Percentiles rank a stretch among this genome's conserved stretches.
These are phyloP conservation scores for Myotis lucifugus DNA, from an alignment of 2,113 vertebrate genomes.

Conservation along the genomic window DNA sequence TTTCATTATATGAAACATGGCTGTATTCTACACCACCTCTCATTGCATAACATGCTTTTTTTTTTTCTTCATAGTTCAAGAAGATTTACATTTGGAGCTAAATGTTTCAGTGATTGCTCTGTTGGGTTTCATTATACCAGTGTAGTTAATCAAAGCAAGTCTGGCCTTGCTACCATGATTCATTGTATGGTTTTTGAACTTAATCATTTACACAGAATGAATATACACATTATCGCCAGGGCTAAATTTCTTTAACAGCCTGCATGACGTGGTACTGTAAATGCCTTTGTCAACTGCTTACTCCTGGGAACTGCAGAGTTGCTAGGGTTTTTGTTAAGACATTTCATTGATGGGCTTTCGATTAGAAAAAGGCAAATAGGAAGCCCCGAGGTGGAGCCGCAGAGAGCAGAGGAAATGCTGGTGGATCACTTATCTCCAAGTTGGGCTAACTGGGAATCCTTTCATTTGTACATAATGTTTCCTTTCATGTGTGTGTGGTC, in stretches of 20 bases:
- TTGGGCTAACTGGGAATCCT: conserved; percentile 48
- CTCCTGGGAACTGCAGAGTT: conserved; percentile 49
- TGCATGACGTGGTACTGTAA: conserved; percentile 75
- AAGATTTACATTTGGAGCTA: conserved; percentile 90
- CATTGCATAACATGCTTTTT: conserved; percentile 82
- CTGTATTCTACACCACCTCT: conserved; percentile 84
- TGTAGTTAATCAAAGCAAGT: conserved; percentile 89
- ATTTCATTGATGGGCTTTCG: conserved; percentile 61
- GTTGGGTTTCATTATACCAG: conserved; percentile 89
- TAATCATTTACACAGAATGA: conserved; percentile 86
- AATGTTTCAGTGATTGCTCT: conserved; percentile 91
- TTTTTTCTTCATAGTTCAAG: conserved; percentile 84
- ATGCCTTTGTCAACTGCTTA: conserved; percentile 81
- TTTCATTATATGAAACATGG: conserved; percentile 85
- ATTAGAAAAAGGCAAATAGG: conserved; percentile 44
- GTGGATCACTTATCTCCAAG: conserved; percentile 42
- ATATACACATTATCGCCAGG: conserved; percentile 86
- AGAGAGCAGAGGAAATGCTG: background rate
- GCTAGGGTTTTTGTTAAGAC: conserved; percentile 58
- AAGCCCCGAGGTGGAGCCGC: background rate
- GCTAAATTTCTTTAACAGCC: conserved; percentile 82
- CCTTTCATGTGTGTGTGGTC: conserved; percentile 75
- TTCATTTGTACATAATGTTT: conserved; percentile 64
- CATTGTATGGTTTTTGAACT: conserved; percentile 85
- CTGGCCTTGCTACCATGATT: conserved; percentile 86